A percentile compares a stretch with the other conserved stretches of the same genome.
These are phyloP conservation scores for Calameuta idolon DNA, from an alignment of 2,888 invertebrate genomes.

Conservation along the genomic window DNA sequence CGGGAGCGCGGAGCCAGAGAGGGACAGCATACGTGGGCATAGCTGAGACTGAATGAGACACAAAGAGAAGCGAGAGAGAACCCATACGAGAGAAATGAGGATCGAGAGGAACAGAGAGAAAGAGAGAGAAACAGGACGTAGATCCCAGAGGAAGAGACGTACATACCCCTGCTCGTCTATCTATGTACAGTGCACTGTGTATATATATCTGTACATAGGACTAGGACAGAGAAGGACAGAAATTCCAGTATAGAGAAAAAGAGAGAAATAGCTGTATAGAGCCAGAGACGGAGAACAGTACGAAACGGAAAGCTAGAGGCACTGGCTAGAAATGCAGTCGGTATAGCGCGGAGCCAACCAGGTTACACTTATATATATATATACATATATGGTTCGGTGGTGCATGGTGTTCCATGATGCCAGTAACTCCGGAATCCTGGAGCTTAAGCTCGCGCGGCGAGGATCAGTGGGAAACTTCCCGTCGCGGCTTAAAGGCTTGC, in stretches of 20 bases:
- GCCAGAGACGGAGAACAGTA: slow-evolving; percentile 30
- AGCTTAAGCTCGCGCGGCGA: slow-evolving; percentile 59
- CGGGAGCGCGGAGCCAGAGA: slow-evolving; percentile 15
- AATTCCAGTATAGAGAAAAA: slow-evolving; percentile 4
- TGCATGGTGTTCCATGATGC: slow-evolving; percentile 63
- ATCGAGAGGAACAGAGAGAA: slow-evolving; percentile 34
- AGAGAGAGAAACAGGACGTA: slow-evolving; percentile 13
- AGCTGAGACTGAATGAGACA: not conserved
- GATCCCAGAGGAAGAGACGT: slow-evolving; percentile 15
- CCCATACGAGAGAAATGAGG: slow-evolving; percentile 22
- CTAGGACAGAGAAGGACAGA: slow-evolving; percentile 27
- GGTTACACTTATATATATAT: slow-evolving; percentile 50
- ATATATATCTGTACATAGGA: not conserved
- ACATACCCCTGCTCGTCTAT: not conserved
- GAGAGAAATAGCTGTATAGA: slow-evolving; percentile 11
- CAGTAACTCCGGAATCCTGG: slow-evolving; percentile 66
- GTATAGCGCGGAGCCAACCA: slow-evolving; percentile 28
- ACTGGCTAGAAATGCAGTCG: slow-evolving; percentile 42
- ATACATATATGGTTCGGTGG: slow-evolving; percentile 40
- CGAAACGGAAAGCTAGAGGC: slow-evolving; percentile 33
- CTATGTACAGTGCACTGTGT: not conserved
- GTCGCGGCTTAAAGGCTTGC: slow-evolving; percentile 67
- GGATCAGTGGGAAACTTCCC: slow-evolving; percentile 67
- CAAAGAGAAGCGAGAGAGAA: slow-evolving; percentile 21
- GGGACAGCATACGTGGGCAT: slow-evolving; percentile 18